These are phyloP conservation scores for Ephestia elutella DNA, from an alignment of 1,140 invertebrate species.

Conservation along the genomic window DNA sequence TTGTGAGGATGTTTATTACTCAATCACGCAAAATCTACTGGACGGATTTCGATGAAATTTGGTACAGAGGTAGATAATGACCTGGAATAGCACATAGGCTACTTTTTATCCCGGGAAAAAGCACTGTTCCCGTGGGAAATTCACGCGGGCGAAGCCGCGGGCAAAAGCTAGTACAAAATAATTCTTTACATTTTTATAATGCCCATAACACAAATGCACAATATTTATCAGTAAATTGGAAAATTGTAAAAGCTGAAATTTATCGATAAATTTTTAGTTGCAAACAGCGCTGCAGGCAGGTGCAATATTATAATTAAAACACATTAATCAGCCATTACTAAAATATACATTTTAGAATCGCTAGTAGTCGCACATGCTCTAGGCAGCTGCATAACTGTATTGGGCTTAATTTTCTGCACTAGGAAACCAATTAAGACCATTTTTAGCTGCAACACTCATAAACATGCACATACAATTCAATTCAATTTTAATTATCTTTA, in stretches of 20 bases:
- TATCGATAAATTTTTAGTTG: not conserved
- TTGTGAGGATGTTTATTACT: too few relatives aligned
- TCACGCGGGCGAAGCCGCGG: too few relatives aligned
- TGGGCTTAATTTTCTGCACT: not conserved
- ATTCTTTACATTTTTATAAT: too few relatives aligned
- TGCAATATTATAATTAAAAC: constrained; percentile 1
- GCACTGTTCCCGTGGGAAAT: too few relatives aligned
- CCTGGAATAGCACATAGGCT: too few relatives aligned
- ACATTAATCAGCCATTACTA: not conserved
- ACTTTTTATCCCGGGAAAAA: too few relatives aligned
- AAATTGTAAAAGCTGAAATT: not conserved
- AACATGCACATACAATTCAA: not conserved
- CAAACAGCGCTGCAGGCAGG: not conserved
- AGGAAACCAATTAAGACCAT: not conserved
- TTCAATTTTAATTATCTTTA: too few relatives aligned
- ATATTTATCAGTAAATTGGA: not conserved
- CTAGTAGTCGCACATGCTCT: not conserved
- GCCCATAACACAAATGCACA: too few relatives aligned
- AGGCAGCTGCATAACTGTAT: not conserved
- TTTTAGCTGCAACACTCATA: not conserved
- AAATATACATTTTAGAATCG: not conserved
- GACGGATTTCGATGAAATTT: too few relatives aligned
- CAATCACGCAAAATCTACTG: too few relatives aligned
- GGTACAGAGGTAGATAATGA: too few relatives aligned
- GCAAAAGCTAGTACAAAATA: too few relatives aligned